A percentile compares a stretch with the other conserved stretches of the same genome.
Conservation (phyloP, 1,140 invertebrate genomes). For the Drepana arcuata region DNA sequence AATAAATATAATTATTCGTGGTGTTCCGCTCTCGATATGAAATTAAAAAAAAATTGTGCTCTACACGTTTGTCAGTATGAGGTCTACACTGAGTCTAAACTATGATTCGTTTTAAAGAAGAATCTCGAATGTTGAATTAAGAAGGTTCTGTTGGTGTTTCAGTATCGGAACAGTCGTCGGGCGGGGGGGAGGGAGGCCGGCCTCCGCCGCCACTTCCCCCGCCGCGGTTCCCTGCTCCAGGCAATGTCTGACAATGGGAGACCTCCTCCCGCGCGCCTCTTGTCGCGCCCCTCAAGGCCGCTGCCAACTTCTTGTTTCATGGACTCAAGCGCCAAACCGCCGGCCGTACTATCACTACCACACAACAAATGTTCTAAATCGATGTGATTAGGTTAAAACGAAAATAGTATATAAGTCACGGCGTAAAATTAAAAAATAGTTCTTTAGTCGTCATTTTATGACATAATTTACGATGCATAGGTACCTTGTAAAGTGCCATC, state of each 20-base stretch:
- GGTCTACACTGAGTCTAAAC: background rate
- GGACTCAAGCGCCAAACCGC: conserved; percentile 61
- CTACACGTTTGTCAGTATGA: background rate
- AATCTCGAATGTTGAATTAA: no score
- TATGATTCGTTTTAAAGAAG: no score
- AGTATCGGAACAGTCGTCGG: conserved; percentile 70
- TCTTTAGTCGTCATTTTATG: conserved; percentile 67
- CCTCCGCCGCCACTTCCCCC: conserved; percentile 78
- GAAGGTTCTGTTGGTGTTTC: conserved; percentile 12
- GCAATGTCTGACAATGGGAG: conserved; percentile 80
- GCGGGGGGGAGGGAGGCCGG: conserved; percentile 48
- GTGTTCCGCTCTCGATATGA: no score
- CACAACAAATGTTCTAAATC: conserved; percentile 71
- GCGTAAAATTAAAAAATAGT: conserved; percentile 56
- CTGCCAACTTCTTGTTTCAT: conserved; percentile 72
- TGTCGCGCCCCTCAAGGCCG: conserved; percentile 71
- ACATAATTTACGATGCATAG: conserved; percentile 59
- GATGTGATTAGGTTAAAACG: conserved; percentile 65
- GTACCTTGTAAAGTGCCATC: conserved; percentile 57
- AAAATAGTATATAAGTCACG: conserved; percentile 61
- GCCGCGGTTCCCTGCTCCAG: conserved; percentile 77
- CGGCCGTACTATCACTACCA: conserved; percentile 62
- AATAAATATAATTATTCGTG: no score
- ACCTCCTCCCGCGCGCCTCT: conserved; percentile 62
- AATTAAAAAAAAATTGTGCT: no score